Base-by-base conservation (phyloP, 2,888 invertebrate species). In the Pterostichus madidus region DNA sequence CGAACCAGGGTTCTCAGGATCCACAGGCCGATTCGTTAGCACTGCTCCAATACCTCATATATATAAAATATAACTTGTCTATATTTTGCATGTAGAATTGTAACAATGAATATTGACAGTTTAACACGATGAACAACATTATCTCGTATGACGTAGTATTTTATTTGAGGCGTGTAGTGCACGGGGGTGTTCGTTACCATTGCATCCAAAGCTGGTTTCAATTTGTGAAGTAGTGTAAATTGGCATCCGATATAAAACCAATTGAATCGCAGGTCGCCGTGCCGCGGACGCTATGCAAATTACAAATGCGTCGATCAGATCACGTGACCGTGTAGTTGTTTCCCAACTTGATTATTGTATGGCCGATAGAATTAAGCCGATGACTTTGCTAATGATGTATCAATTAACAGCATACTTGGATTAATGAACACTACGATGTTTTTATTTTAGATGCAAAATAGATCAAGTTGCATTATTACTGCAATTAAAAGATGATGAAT, bases 361-460 rank as follows among this genome's bases (percentile, higher is more conserved):
- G 24, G 59, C 59, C 31, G 24, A 59, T 59, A 10, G 24, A 59
- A 59, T 59, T 59, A 59, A 10, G 17, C 24, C 17, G 24, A 59
- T 59, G 59, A 59, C 59, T 59, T 59, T 59, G 11, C 59, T 59
- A 59, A 59, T 59, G 59, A 59, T 59, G 59, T 59, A 59, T 59
- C 59, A 59, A 59, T 59, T 59, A 59, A 52, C 52, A 10, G 24
- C 11, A 31, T 31, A 24, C 59, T 39, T 39, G 7, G 39, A 39
- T 39, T 39, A 39, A 39, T 39, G 39, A 39, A 5, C 5, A 39
- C 39, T 39, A 1, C 3, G 2, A 7, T 39, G 3, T 39, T 39
- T 39, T 39, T 39, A 39, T 39, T 39, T 39, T 39, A 39, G 39
- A 39, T 8, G 39, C 0, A 39, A 39, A 39, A 7, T 8, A 39